Evolutionary conservation across 2,797 vertebrate genomes (phyloP), one percentile per base, ranked within the genome.

Genomic region (Carduelis carduelis): DNA sequence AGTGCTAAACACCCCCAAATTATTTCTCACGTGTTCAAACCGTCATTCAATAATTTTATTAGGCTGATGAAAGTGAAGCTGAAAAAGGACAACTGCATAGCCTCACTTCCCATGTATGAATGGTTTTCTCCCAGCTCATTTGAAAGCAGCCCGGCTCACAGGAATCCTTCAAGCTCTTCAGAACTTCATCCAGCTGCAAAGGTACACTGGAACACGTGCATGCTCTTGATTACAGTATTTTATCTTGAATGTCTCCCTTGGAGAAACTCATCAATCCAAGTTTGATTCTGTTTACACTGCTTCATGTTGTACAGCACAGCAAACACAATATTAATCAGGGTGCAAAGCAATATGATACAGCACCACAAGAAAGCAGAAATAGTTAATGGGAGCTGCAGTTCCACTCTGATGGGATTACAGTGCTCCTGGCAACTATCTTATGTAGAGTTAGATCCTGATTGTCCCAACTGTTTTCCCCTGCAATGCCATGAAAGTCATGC

Each of bases 21-120:
- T 32, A 77, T 57, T 87, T 85, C 32, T 60, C 2, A 68, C 2
- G 1, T 12, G 8, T 68, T 90, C 49, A 65, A 80, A 43, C 41
- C 1, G 1, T 37, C 66, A 53, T 22, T 64, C 24, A 49, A 2
- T 16, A 20, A 28, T 47, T 61, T 63, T 37, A 89, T 53, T 64
- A 66, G 21, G 13, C 24, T 93, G 77, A 56, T 90, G 47, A 79
- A 84, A 87, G 44, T 18, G 21, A 84, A 85, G 84, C 53, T 92
- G 47, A 44, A 37, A 92, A 60, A 65, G 59, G 34, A 60, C 0
- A 2, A 47, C 19, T 27, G 21, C 26, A 47, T 4, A 70, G 64
- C 49, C n/a, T 90, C 50, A 52, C 63, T 83, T 70, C 52, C 59
- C 41, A 39, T 1, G 6, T 14, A 34, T 14, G 8, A 71, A 35